These are phyloP conservation scores for Oncorhynchus clarkii DNA, from an alignment of 2,113 vertebrate species.

Conservation along the genomic window DNA sequence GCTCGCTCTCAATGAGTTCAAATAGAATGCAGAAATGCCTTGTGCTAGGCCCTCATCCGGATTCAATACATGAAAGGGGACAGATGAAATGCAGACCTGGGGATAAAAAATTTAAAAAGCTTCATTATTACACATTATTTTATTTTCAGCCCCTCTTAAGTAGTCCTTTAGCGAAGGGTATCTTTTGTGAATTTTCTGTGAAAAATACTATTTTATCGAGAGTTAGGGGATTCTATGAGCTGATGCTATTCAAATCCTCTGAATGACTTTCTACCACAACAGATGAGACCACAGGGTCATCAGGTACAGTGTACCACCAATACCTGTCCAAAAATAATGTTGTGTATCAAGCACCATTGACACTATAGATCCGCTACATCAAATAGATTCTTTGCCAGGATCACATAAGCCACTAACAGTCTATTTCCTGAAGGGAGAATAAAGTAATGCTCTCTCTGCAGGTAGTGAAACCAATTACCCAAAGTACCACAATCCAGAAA, in stretches of 20 bases:
- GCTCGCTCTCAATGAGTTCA: no score
- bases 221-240: slow-evolving; percentile 17
- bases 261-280: slow-evolving; percentile 8
- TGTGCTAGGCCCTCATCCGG: no score
- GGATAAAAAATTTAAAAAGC: no score
- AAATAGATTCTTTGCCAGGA: slow-evolving; percentile 6
- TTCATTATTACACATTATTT: no score
- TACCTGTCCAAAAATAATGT: background rate
- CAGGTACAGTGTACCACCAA: background rate
- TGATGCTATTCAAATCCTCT: slow-evolving; percentile 12
- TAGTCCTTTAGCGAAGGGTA: no score
- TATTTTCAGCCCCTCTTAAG: no score
- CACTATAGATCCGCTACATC: background rate
- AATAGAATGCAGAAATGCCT: no score
- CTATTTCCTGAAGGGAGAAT: background rate
- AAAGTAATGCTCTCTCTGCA: background rate
- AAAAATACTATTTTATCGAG: slow-evolving; percentile 22
- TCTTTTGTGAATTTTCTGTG: no score
- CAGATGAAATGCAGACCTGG: no score
- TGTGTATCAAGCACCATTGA: no score
- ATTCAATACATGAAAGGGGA: no score
- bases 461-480: background rate
- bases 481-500: background rate
- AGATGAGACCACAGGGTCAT: background rate
- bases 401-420: background rate